phyloP scores from a whole-genome alignment of 2,888 invertebrate genomes.

The Liodrosophila aerea region DNA sequence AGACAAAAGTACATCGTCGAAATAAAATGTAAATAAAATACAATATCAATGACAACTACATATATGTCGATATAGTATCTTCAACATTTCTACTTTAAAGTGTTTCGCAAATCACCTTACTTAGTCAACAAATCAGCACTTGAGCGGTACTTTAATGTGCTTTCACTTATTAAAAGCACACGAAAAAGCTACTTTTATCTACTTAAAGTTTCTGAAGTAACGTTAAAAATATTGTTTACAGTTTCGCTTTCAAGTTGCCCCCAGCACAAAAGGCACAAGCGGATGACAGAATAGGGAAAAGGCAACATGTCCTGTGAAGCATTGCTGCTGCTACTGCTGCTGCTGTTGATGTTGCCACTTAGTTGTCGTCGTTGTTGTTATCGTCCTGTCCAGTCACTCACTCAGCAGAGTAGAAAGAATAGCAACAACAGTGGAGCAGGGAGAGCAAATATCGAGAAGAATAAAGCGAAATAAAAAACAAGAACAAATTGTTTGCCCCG shows the following conservation, averaged over 20 bases:
- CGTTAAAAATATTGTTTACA: conserved; percentile 39
- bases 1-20: no score
- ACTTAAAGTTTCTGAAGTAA: conserved; percentile 34
- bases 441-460: conserved; percentile 8
- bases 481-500: conserved; percentile 55
- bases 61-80: no score
- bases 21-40: no score
- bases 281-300: conserved; percentile 31
- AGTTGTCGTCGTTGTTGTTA: conserved; percentile 21
- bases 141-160: conserved; percentile 6
- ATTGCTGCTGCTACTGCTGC: not conserved
- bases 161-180: conserved; percentile 7
- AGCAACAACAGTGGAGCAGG: conserved; percentile 24
- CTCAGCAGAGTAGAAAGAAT: conserved; percentile 30
- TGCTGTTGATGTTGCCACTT: conserved; percentile 47
- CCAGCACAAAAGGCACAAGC: conserved; percentile 36
- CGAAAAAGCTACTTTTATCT: conserved; percentile 9
- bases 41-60: no score
- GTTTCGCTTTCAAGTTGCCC: conserved; percentile 45
- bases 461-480: conserved; percentile 25
- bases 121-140: no score
- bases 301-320: conserved; percentile 33
- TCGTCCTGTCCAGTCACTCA: conserved; percentile 42
- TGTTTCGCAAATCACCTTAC: not conserved
- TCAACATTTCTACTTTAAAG: no score